Evolutionary conservation across 2,113 vertebrate genomes (phyloP), one percentile per base, ranked within the genome.

Genomic region (Spea bombifrons): DNA sequence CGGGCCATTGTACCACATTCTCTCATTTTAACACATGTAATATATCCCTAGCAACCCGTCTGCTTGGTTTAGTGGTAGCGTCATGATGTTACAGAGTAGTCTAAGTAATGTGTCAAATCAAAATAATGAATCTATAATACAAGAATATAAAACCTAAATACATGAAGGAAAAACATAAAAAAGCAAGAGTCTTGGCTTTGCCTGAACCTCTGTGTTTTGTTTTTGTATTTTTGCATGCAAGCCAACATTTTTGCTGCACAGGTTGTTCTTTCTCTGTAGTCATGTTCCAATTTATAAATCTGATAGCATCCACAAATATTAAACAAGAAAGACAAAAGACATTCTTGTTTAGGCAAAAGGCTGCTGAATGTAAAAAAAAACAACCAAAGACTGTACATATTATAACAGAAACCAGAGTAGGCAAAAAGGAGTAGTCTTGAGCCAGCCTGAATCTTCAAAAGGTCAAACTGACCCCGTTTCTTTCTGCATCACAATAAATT

Each of bases 311-410:
- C 46, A 50, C 48, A 50, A 70, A 49, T 68, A 46, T 50, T 49
- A 70, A 70, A 70, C 67, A 69, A 69, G 45, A 10, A 47, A 69
- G 46, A 69, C 66, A 70, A 30, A 64, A 70, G 67, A 8, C 67
- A 70, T 50, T 47, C 47, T 48, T 70, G 67, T 46, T 48, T 5
- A 50, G 47, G 67, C 7, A 70, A 70, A 49, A 70, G 9, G 47
- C 10, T 6, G 46, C 6, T 17, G 67, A 70, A 70, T n/a, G 46
- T 49, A 17, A 8, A 12, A 13, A 59, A 13, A 59, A 59, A 12
- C 55, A 59, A 12, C 55, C 15, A 10, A 59, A 59, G 30, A 30
- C 30, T 48, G 66, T 47, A 66, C 5, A 47, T 8, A 50, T 2
- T 15, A 8, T n/a, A 70, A 70, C 46, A 50, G 47, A 70, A 70